Conservation (phyloP, 2,888 invertebrate species). For the Eristalinus sepulchralis region DNA sequence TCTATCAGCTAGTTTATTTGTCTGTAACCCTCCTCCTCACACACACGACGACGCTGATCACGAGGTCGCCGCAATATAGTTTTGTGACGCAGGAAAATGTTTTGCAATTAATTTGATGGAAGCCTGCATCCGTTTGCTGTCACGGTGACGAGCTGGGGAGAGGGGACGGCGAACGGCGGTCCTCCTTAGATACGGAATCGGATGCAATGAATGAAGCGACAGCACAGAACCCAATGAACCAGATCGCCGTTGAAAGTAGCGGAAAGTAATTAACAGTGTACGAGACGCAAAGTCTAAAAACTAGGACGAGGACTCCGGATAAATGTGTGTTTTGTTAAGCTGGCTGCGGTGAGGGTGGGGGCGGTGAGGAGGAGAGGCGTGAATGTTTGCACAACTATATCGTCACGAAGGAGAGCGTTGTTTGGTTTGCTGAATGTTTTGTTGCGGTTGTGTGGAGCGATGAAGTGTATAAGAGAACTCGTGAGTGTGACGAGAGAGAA, state of each 20-base stretch:
- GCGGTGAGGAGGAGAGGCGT: not conserved
- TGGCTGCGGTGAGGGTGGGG: not conserved
- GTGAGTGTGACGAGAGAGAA: conserved; percentile 6
- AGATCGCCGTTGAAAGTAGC: conserved; percentile 53
- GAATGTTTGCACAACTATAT: conserved; percentile 62
- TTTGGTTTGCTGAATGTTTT: conserved; percentile 45
- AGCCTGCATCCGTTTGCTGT: conserved; percentile 37
- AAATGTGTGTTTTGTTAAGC: conserved; percentile 20
- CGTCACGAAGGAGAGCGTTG: conserved; percentile 35
- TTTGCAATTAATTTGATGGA: conserved; percentile 64
- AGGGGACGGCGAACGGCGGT: not conserved
- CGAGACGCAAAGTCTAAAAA: conserved; percentile 31
- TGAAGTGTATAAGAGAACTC: not conserved
- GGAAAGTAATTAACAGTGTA: conserved; percentile 64
- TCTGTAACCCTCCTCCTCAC: not conserved
- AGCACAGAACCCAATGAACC: conserved; percentile 41
- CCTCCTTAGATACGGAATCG: not conserved
- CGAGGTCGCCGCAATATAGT: not conserved
- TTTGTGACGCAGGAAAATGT: conserved; percentile 40
- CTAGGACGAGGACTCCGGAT: conserved; percentile 59
- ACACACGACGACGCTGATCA: not conserved
- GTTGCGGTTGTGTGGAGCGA: not conserved
- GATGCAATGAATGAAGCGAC: conserved; percentile 33
- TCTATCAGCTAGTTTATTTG: conserved; percentile 34
- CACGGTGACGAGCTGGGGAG: not conserved